Evolutionary conservation across 2,797 vertebrate genomes (phyloP).

Genomic region (Orestias chungarensis): DNA sequence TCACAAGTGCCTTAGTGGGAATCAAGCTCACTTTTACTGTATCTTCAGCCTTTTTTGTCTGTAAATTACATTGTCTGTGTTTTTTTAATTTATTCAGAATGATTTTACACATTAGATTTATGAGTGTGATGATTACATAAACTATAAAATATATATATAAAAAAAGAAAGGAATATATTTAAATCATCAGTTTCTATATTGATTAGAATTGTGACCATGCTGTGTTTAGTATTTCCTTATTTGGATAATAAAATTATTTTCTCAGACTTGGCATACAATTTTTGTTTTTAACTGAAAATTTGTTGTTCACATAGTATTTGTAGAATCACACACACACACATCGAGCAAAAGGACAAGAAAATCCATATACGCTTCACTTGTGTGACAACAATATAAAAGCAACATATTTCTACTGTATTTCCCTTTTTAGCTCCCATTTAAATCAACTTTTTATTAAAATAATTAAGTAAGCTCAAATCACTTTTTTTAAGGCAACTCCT

Average conservation of each 20-base stretch:
- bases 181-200: constrained; percentile 31
- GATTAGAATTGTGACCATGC: constrained; percentile 54
- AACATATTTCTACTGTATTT: not conserved
- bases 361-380: not conserved
- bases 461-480: not conserved
- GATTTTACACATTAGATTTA: constrained; percentile 31
- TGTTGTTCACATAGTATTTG: not conserved
- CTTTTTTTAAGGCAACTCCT: not conserved
- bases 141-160: not conserved
- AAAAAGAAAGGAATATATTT: constrained; percentile 27
- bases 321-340: not conserved
- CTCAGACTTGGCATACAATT: constrained; percentile 50
- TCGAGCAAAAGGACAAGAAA: not conserved
- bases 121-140: constrained; percentile 3
- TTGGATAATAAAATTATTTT: constrained; percentile 77
- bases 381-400: too few relatives aligned
- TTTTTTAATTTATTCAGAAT: constrained; percentile 36
- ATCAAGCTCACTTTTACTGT: constrained; percentile 30
- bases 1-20: constrained; percentile 52
- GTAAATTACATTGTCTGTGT: constrained; percentile 53
- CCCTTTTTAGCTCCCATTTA: not conserved
- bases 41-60: constrained; percentile 37
- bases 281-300: not conserved
- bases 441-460: not conserved
- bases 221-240: constrained; percentile 53